These are phyloP conservation scores for Idaea dimidiata DNA, from an alignment of 2,888 invertebrate species.

Conservation along the genomic window DNA sequence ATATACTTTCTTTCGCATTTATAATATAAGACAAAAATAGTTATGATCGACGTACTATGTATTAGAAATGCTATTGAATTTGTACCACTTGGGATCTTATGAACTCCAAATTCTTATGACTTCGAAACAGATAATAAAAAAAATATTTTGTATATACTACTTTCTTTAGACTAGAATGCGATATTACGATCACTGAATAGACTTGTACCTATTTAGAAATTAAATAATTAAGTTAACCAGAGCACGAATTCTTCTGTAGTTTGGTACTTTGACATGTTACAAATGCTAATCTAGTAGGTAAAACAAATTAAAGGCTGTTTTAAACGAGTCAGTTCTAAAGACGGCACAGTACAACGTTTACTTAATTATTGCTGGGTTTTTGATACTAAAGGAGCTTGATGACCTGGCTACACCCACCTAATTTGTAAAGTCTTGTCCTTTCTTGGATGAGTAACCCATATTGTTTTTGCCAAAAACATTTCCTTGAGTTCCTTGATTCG, in stretches of 20 bases:
- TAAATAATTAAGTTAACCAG: slow-evolving; percentile 17
- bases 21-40: not conserved
- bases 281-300: slow-evolving; percentile 8
- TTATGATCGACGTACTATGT: slow-evolving; percentile 47
- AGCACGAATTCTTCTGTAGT: slow-evolving; percentile 20
- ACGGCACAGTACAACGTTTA: too few relatives aligned
- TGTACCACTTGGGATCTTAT: slow-evolving; percentile 77
- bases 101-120: slow-evolving; percentile 79
- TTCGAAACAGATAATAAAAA: slow-evolving; percentile 68
- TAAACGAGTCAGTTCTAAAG: too few relatives aligned
- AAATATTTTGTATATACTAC: slow-evolving; percentile 72
- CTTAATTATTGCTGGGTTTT: too few relatives aligned
- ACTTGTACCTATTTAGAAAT: slow-evolving; percentile 47
- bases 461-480: too few relatives aligned
- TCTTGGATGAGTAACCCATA: too few relatives aligned
- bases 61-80: slow-evolving; percentile 68
- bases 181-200: slow-evolving; percentile 52
- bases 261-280: slow-evolving; percentile 17
- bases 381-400: too few relatives aligned
- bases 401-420: too few relatives aligned
- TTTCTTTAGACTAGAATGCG: slow-evolving; percentile 62
- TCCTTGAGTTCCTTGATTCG: too few relatives aligned
- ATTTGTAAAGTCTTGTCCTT: too few relatives aligned
- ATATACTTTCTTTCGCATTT: not conserved
- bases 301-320: not conserved